These are phyloP conservation scores for Dione juno DNA, from an alignment of 2,888 invertebrate species.

Conservation along the genomic window DNA sequence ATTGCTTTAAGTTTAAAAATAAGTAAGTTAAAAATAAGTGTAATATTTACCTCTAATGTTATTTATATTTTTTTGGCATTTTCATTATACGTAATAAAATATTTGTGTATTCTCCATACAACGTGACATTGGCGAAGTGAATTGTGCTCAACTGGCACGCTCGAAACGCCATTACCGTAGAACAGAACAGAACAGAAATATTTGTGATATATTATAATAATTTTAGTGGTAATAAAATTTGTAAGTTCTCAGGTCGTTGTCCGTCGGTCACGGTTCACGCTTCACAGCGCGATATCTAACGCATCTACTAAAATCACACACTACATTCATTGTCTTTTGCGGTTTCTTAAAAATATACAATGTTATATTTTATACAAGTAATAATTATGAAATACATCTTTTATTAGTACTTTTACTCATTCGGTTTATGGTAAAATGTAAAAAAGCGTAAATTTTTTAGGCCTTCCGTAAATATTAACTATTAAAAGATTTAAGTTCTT, in stretches of 20 bases:
- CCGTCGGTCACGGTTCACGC: slow-evolving; percentile 53
- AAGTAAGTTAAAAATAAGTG: too few species aligned
- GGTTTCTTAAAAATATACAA: slow-evolving; percentile 19
- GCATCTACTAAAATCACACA: slow-evolving; percentile 42
- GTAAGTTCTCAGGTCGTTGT: slow-evolving; percentile 47
- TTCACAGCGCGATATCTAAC: slow-evolving; percentile 48
- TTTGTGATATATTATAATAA: slow-evolving; percentile 31
- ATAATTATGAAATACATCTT: slow-evolving; percentile 4
- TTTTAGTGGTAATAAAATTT: slow-evolving; percentile 26
- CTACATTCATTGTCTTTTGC: slow-evolving; percentile 26
- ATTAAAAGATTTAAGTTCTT: neutral
- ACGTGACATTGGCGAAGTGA: too few species aligned
- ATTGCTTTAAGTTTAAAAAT: too few species aligned
- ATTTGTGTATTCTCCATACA: too few species aligned
- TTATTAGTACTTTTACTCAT: slow-evolving; percentile 9
- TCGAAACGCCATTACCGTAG: neutral
- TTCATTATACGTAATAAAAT: too few species aligned
- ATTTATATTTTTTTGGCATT: too few species aligned
- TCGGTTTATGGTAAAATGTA: neutral
- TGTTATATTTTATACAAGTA: slow-evolving; percentile 6
- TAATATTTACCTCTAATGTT: too few species aligned
- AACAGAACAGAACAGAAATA: neutral
- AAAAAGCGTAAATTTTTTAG: neutral
- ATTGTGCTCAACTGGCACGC: too few species aligned
- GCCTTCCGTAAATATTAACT: neutral